These are phyloP conservation scores for Sinhomidia bicolor DNA, from an alignment of 2,888 invertebrate species.

Conservation along the genomic window DNA sequence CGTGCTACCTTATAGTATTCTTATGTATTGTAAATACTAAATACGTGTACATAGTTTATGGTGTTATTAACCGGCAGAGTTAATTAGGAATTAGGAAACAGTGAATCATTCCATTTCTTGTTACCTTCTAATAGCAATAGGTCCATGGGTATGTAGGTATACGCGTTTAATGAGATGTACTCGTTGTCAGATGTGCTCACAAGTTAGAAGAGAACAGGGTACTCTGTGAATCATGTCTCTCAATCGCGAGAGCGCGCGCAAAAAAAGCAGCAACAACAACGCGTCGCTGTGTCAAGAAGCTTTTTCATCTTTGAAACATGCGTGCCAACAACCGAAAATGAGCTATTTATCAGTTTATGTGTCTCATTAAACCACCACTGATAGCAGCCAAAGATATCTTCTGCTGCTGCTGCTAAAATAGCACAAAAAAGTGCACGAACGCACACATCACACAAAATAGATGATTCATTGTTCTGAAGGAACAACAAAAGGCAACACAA, in stretches of 20 bases:
- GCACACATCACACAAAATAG: neutral
- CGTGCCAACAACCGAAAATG: conserved; percentile 47
- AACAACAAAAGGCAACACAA: conserved; percentile 14
- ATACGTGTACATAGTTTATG: neutral
- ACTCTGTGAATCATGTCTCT: conserved; percentile 1
- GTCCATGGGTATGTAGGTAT: no score
- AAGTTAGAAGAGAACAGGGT: no score
- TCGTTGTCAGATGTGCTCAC: neutral
- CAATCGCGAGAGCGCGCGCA: no score
- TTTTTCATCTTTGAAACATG: conserved; percentile 23
- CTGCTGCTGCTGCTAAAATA: conserved; percentile 25
- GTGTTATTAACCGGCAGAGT: conserved; percentile 16
- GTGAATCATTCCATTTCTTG: conserved; percentile 41
- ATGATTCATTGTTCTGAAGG: conserved; percentile 19
- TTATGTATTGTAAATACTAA: no score
- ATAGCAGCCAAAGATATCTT: neutral
- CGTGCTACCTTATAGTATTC: neutral
- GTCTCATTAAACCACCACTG: conserved; percentile 50
- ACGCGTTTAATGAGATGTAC: conserved; percentile 3
- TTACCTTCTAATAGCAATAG: no score
- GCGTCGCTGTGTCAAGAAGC: conserved; percentile 35
- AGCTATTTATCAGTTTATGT: conserved; percentile 46
- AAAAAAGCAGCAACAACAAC: neutral
- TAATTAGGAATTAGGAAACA: conserved; percentile 67
- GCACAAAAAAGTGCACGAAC: conserved; percentile 8